These are phyloP conservation scores for Zaprionus inermis DNA, from an alignment of 1,140 invertebrate genomes.

Conservation along the genomic window DNA sequence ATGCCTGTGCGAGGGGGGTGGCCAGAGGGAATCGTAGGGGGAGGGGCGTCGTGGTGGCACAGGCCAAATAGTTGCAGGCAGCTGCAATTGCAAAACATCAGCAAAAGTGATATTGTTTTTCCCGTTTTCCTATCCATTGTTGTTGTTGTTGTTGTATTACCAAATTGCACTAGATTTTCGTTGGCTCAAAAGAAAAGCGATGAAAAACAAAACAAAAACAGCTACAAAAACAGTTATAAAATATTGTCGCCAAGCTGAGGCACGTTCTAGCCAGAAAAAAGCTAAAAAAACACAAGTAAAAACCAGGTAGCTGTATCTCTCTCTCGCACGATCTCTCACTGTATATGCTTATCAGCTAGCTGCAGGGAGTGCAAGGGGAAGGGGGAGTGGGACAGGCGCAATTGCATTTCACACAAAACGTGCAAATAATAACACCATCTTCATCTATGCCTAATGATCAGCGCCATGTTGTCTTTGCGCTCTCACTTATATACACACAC, in stretches of 20 bases:
- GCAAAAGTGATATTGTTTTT: conserved; percentile 63
- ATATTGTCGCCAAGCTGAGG: neutral
- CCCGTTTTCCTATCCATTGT: neutral
- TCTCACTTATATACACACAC: conserved; percentile 33
- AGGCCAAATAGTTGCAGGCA: conserved; percentile 41
- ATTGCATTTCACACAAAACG: conserved; percentile 72
- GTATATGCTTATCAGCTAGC: too few relatives aligned
- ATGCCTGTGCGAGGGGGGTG: conserved; percentile 23
- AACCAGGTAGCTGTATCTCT: neutral
- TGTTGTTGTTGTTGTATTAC: conserved; percentile 37
- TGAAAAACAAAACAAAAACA: neutral
- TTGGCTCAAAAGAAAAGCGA: neutral
- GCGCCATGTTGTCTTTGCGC: conserved; percentile 56
- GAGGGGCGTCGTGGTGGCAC: neutral
- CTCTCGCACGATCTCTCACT: too few relatives aligned
- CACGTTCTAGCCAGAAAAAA: neutral
- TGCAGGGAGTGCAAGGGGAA: neutral
- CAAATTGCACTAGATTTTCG: conserved; percentile 23
- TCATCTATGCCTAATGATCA: conserved; percentile 68
- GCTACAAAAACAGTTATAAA: neutral
- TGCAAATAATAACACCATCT: conserved; percentile 83
- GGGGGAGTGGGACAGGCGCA: conserved; percentile 28
- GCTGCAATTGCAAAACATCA: conserved; percentile 61
- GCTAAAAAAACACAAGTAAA: neutral
- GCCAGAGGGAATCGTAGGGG: too few relatives aligned